Base-by-base conservation (phyloP, 1,140 invertebrate genomes). In the Drosophila kurseongensis region DNA sequence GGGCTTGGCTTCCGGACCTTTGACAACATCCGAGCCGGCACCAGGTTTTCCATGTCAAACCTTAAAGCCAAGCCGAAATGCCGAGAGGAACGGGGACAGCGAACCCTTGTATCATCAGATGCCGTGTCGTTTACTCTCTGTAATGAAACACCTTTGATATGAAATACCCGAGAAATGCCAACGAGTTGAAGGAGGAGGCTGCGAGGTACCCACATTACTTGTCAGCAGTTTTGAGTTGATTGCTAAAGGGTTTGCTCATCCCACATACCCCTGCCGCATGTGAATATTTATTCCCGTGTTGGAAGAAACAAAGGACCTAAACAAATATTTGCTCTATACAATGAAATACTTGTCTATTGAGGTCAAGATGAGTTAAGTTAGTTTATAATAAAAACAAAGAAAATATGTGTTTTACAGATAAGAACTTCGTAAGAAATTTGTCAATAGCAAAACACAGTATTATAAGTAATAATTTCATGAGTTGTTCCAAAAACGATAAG, bases 141-240 rank as follows among this genome's bases (percentile, higher is more conserved):
- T 71, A 71, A 71, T 71, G 65, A 71, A 71, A 71, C 67, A 71
- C 67, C 67, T 71, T 58, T 58, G 51, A 69, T 50, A 57, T 68
- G 66, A 42, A 45, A 48, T 41, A 58, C 36, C 58, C 14, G 44
- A 41, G 58, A 23, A 63, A 69, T 69, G 61, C 48, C 61, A 67
- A 14, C 23, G 32, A 65, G 36, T 27, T 14, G n/a, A 16, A 44
- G 14, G 32, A n/a, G 38, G 36, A 62, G 48, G 52, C 42, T 35
- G 16, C 41, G 36, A 32, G 6, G 29, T 32, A 32, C 55, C 56
- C 32, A 41, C 63, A 36, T 55, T 52, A 41, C 59, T 52, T 75
- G 72, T 75, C 72, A 75, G 60, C 72, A 75, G 63, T 74, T 75
- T 57, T 65, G 60, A 55, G 71, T 75, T 75, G 58, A 75, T 57